Percentiles rank a stretch among this genome's conserved stretches.
Evolutionary conservation across 2,113 vertebrate species (phyloP).

Genomic region (Datnioides undecimradiatus): DNA sequence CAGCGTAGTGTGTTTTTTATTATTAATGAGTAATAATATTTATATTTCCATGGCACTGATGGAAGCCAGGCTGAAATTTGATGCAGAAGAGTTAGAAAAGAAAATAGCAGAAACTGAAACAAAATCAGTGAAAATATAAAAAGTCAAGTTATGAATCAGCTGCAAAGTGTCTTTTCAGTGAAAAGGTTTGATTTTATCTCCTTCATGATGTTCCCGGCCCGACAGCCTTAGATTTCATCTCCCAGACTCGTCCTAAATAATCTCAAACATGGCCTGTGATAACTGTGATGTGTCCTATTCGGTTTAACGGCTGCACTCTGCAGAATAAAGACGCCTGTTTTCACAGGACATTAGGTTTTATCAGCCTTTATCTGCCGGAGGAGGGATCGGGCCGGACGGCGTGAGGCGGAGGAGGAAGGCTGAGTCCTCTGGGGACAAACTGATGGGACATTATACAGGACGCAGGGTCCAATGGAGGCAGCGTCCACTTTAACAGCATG

Average conservation of each 20-base stretch:
- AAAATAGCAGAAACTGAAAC: too few relatives aligned
- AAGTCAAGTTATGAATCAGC: too few relatives aligned
- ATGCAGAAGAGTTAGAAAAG: too few relatives aligned
- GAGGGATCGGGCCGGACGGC: not conserved
- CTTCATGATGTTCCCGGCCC: not conserved
- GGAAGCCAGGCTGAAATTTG: too few relatives aligned
- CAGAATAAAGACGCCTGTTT: conserved; percentile 5
- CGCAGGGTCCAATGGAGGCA: not conserved
- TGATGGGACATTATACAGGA: not conserved
- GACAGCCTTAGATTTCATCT: not conserved
- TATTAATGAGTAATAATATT: too few relatives aligned
- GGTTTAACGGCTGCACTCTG: not conserved
- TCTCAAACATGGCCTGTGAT: too few relatives aligned
- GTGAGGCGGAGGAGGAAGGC: not conserved
- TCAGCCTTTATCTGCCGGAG: not conserved
- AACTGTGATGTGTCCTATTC: too few relatives aligned
- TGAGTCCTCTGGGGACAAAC: not conserved
- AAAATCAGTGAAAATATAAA: too few relatives aligned
- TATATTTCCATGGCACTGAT: too few relatives aligned
- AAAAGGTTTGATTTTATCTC: too few relatives aligned
- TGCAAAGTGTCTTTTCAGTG: too few relatives aligned
- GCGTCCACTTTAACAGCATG: not conserved
- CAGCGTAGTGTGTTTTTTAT: too few relatives aligned
- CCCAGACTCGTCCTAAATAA: not conserved
- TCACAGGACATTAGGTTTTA: not conserved